Evolutionary conservation across 2,797 vertebrate species (phyloP), one percentile per base, ranked within the genome.

Genomic region (Melanotaenia boesemani): DNA sequence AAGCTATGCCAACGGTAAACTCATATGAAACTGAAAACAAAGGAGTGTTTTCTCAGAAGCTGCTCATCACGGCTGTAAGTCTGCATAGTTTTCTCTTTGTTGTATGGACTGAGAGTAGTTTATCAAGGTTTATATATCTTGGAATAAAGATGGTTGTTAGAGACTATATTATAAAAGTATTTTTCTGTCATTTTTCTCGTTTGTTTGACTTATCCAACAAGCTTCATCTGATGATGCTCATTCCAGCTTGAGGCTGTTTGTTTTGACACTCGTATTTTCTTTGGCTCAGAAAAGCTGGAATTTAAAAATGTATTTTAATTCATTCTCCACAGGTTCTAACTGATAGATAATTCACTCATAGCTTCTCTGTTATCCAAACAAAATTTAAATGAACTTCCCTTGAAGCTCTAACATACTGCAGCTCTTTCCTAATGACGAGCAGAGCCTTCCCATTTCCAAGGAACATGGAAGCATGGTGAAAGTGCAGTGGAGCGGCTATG

Each of bases 51-150:
- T 66, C 32, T 55, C 37, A 70, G 67, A 72, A 84, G 68, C 84
- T 74, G 55, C 71, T 3, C 46, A 4, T 67, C 72, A 60, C 24
- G 83, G 26, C 63, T 72, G 76, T 88, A 61, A 86, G 87, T 84
- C 20, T 62, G 52, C 52, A 50, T 54, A 32, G 59, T 52, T 78
- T 30, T 37, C 18, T 59, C 48, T 57, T 55, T 65, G 55, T 28
- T 55, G 18, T 28, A 13, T 36, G 30, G 20, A 32, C 30, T 46
- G 5, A 37, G 30, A 72, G 2, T 6, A 56, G 6, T 46, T 46
- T 1, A 20, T 10, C 12, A 44, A 13, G 20, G 5, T 48, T 48
- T 48, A 1, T 2, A 22, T 50, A 20, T 41, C 13, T 67, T 68
- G 10, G 58, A 36, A 20, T 59, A 32, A 69, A 32, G n/a, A 18